Evolutionary conservation across 2,797 vertebrate genomes (phyloP), one percentile per base, ranked within the genome.

Genomic region (Nyctalus aviator): DNA sequence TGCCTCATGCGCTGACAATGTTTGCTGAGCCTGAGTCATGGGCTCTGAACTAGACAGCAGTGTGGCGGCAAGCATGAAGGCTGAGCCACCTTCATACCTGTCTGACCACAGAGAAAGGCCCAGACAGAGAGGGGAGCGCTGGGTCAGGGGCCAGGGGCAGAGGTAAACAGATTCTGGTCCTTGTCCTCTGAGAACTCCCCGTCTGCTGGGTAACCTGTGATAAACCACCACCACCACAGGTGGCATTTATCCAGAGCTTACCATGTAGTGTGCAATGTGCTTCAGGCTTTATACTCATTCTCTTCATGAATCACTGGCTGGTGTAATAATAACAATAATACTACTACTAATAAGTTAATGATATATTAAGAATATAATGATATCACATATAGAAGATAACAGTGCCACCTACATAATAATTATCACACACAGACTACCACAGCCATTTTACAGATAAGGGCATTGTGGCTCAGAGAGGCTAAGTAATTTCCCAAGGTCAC

Each of bases 11-110:
- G 13, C 69, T 78, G 53, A 53, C 57, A 91, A 91, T 81, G 72
- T 93, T 87, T 76, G 73, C 72, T 59, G 37, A 81, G n/a, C 57
- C 35, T 91, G 91, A 95, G 85, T 90, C 89, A 84, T 3, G 25
- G 44, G 59, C 37, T 69, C 81, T 5, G n/a, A n/a, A 18, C 0
- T 1, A 14, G 86, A 62, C 27, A 75, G 21, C 13, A 41, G 20
- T 41, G 62, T 4, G 59, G n/a, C 48, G 69, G 14, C 35, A 4
- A 69, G 50, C n/a, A 2, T 0, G 3, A 37, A 17, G 14, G 18
- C 30, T 5, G 76, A 71, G 18, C 3, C 12, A 30, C 12, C 68
- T 83, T 64, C 32, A 7, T 20, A 62, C 59, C 78, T 91, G 87
- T 82, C 81, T 91, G 50, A 94, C 84, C 59, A 27, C 64, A 66